phyloP scores from a whole-genome alignment of 1,140 invertebrate species.

The Aricia agestis region DNA sequence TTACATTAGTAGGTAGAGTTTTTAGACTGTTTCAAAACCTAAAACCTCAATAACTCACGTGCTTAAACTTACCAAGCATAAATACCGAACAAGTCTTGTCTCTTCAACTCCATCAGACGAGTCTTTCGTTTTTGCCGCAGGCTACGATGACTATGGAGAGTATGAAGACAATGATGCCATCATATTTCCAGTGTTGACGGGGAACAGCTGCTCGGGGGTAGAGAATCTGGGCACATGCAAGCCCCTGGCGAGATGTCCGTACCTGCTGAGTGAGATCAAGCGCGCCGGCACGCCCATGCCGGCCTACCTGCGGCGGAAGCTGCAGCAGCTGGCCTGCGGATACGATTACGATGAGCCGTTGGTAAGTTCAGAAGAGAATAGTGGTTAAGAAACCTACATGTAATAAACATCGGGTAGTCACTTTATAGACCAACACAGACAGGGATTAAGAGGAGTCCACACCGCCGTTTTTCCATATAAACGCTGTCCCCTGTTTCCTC shows the following conservation, averaged over 20 bases:
- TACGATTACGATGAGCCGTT: constrained; percentile 48
- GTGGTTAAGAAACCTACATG: too few relatives aligned
- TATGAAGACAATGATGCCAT: background rate
- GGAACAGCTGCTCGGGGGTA: constrained; percentile 41
- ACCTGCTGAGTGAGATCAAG: constrained; percentile 41
- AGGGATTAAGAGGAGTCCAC: too few relatives aligned
- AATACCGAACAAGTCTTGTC: too few relatives aligned
- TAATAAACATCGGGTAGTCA: too few relatives aligned
- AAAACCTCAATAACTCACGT: too few relatives aligned
- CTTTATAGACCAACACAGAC: too few relatives aligned
- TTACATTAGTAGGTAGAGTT: too few relatives aligned
- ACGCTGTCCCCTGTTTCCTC: too few relatives aligned
- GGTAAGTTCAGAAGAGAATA: constrained; percentile 38
- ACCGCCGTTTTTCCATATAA: too few relatives aligned
- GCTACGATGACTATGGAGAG: background rate
- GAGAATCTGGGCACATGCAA: constrained; percentile 38
- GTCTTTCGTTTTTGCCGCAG: background rate
- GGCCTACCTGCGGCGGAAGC: constrained; percentile 38
- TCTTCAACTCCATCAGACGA: too few relatives aligned
- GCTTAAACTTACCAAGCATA: too few relatives aligned
- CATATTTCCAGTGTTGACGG: constrained; percentile 41
- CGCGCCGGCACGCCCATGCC: constrained; percentile 49
- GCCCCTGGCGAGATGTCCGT: constrained; percentile 39
- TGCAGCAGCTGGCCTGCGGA: constrained; percentile 46
- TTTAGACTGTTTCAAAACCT: too few relatives aligned